Evolutionary conservation across 2,113 vertebrate species (phyloP).

Genomic region (Sus scrofa): T2T-Sscrofa CM000819.6:77410501-77411000

Average conservation of each 20-base stretch:
- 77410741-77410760: not conserved
- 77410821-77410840: not conserved
- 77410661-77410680: not conserved
- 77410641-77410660: fast-evolving
- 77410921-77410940: not conserved
- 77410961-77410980: not conserved
- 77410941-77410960: not conserved
- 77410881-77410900: not conserved
- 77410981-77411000: not conserved
- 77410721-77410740: not conserved
- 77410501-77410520: not conserved
- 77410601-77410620: not conserved
- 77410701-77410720: not conserved
- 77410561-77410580: too few relatives aligned
- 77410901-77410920: not conserved
- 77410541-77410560: not conserved
- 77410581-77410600: not conserved
- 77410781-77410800: not conserved
- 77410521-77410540: not conserved
- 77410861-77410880: not conserved
- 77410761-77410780: not conserved
- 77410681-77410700: not conserved
- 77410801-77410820: not conserved
- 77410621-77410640: not conserved
- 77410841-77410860: not conserved